Conservation (phyloP, 1,140 invertebrate genomes). For the Drosophila subpulchrella region DNA sequence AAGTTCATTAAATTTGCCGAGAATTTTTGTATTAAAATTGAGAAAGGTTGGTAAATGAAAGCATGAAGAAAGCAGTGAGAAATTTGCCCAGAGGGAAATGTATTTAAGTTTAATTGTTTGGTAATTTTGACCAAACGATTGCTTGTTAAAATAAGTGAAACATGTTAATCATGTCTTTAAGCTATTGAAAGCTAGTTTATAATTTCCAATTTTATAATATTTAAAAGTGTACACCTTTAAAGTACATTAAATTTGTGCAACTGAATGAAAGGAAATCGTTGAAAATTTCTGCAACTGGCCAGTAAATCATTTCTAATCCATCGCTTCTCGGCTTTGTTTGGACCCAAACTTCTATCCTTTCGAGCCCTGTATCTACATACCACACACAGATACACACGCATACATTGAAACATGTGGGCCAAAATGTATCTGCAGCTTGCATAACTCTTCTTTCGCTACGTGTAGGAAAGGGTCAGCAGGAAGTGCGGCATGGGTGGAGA, state of each 20-base stretch:
- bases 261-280: not conserved
- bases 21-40: slow-evolving; percentile 3
- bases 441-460: slow-evolving; percentile 69
- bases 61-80: slow-evolving; percentile 10
- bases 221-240: not conserved
- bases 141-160: slow-evolving; percentile 1
- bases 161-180: not conserved
- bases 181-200: too few relatives aligned
- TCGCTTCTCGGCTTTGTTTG: slow-evolving; percentile 54
- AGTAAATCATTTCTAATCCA: slow-evolving; percentile 77
- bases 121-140: not conserved
- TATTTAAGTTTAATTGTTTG: slow-evolving; percentile 5
- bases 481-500: not conserved
- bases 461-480: slow-evolving; percentile 35
- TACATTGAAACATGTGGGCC: slow-evolving; percentile 17
- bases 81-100: not conserved
- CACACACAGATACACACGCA: slow-evolving; percentile 18
- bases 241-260: not conserved
- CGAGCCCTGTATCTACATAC: slow-evolving; percentile 30
- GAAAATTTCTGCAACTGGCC: slow-evolving; percentile 25
- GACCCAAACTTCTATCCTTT: slow-evolving; percentile 24
- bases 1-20: slow-evolving; percentile 33
- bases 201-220: not conserved
- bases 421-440: slow-evolving; percentile 62
- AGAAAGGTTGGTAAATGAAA: slow-evolving; percentile 5